These are phyloP conservation scores for Cyphomyrus discorhynchus DNA, from an alignment of 2,113 vertebrate genomes.

Conservation along the genomic window DNA sequence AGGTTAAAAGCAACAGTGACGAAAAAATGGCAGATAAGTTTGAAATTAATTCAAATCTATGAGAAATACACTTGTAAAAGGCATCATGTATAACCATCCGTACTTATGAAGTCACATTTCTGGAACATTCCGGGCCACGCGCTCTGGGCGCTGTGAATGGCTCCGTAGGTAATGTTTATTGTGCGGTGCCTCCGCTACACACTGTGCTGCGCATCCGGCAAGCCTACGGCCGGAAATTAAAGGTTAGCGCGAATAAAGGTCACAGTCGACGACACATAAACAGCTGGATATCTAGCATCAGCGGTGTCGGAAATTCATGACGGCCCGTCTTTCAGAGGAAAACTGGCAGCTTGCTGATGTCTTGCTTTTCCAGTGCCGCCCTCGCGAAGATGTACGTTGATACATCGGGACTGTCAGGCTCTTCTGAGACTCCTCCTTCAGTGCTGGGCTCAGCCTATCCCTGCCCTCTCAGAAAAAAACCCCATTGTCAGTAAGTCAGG, in stretches of 20 bases:
- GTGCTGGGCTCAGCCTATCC: neutral
- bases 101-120: neutral
- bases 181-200: neutral
- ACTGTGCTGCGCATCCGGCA: neutral
- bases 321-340: neutral
- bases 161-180: neutral
- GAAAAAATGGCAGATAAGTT: constrained; percentile 9
- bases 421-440: neutral
- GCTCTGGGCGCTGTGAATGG: neutral
- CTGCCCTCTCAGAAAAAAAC: neutral
- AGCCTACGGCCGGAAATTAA: neutral
- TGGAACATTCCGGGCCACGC: neutral
- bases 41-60: constrained; percentile 16
- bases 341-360: neutral
- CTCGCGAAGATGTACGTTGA: neutral
- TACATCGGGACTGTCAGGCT: neutral
- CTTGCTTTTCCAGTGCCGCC: neutral
- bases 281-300: neutral
- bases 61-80: constrained; percentile 18
- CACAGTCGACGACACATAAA: neutral
- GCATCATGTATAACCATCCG: neutral
- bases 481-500: neutral
- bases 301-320: neutral
- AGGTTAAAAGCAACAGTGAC: neutral
- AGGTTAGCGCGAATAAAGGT: neutral